A percentile compares a stretch with the other conserved stretches of the same genome.
These are phyloP conservation scores for Menidia beryllina DNA, from an alignment of 2,113 vertebrate genomes.

Conservation along the genomic window DNA sequence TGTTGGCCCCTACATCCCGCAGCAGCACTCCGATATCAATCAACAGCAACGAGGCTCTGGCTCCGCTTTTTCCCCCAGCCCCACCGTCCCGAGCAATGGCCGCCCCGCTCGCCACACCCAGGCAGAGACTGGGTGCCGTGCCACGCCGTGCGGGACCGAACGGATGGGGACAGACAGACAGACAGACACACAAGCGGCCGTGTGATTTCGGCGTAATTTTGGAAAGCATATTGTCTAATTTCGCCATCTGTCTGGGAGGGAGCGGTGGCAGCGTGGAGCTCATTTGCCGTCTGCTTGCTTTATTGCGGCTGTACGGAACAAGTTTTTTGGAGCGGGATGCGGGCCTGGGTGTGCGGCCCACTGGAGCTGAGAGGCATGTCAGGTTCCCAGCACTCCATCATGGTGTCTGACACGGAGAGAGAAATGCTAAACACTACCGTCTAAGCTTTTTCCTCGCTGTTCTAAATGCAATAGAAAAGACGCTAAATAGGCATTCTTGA, in stretches of 20 bases:
- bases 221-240: conserved; percentile 89
- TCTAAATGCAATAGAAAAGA: conserved; percentile 2
- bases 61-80: conserved; percentile 49
- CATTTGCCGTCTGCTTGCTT: conserved; percentile 86
- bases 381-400: conserved; percentile 68
- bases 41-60: conserved; percentile 79
- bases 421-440: conserved; percentile 21
- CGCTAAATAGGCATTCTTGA: conserved; percentile 8
- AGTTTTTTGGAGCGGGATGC: conserved; percentile 78
- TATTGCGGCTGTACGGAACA: conserved; percentile 79
- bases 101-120: conserved; percentile 56
- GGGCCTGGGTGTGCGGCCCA: conserved; percentile 70
- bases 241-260: conserved; percentile 88
- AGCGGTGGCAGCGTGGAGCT: conserved; percentile 84
- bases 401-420: conserved; percentile 48
- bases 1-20: conserved; percentile 68
- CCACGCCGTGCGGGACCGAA: conserved; percentile 39
- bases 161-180: conserved; percentile 40
- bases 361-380: conserved; percentile 76
- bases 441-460: conserved; percentile 4
- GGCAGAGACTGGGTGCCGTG: conserved; percentile 36
- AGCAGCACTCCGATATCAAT: conserved; percentile 77
- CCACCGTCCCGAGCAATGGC: conserved; percentile 45
- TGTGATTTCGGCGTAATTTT: conserved; percentile 83
- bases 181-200: conserved; percentile 66